Conservation (phyloP, 2,797 vertebrate species). For the Coranthus polyacanthus region DNA sequence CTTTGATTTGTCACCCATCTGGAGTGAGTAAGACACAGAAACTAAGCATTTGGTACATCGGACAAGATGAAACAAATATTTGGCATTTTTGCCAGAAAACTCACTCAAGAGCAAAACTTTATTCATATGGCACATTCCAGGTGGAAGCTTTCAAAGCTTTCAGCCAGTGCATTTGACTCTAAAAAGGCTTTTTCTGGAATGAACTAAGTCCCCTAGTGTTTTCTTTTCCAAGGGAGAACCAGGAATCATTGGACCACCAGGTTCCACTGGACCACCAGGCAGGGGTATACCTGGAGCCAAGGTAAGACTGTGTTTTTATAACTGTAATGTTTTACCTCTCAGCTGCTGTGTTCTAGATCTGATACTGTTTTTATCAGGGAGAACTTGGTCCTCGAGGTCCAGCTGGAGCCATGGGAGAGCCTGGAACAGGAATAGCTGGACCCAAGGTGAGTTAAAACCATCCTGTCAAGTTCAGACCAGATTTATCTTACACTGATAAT, state of each 20-base stretch:
- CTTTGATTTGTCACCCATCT: no score
- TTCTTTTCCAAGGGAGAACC: constrained; percentile 77
- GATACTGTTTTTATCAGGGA: constrained; percentile 78
- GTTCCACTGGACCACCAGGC: constrained; percentile 81
- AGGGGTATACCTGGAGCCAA: constrained; percentile 87
- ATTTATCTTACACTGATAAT: background rate
- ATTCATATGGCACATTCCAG: no score
- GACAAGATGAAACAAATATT: no score
- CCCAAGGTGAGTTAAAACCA: constrained; percentile 79
- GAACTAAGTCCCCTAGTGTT: background rate
- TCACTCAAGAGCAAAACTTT: no score
- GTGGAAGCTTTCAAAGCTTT: no score
- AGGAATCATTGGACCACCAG: constrained; percentile 82
- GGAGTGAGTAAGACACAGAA: no score
- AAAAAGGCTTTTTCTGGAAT: no score
- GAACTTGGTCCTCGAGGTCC: constrained; percentile 84
- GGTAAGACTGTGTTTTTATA: constrained; percentile 75
- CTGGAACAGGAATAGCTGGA: constrained; percentile 85
- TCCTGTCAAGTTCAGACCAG: background rate
- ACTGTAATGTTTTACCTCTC: background rate
- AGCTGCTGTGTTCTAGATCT: background rate
- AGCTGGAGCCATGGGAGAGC: constrained; percentile 83
- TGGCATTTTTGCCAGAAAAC: no score
- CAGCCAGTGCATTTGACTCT: background rate
- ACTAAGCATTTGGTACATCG: no score